These are phyloP conservation scores for Drosophila oshimai DNA, from an alignment of 1,140 invertebrate genomes.

Conservation along the genomic window DNA sequence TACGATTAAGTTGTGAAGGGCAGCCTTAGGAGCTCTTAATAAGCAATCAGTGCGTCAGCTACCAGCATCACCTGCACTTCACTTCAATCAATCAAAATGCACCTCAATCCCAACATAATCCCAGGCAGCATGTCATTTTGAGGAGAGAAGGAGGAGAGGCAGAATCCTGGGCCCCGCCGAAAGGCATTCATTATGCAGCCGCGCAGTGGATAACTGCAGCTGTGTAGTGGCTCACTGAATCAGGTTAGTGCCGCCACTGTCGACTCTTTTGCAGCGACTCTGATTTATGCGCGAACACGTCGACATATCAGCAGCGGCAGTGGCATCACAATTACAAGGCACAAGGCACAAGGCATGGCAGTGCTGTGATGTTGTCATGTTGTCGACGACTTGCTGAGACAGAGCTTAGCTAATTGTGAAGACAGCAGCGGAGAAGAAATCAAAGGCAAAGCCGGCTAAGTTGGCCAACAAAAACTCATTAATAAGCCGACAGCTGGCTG, in stretches of 20 bases:
- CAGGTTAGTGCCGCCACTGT: background rate
- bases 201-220: conserved; percentile 22
- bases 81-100: conserved; percentile 56
- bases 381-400: conserved; percentile 44
- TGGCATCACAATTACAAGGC: no score
- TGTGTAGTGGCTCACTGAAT: conserved; percentile 12
- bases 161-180: background rate
- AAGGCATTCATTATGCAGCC: conserved; percentile 42
- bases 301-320: no score
- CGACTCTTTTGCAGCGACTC: conserved; percentile 18
- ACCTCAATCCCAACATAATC: conserved; percentile 43
- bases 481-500: conserved; percentile 59
- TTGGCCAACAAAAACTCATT: conserved; percentile 66
- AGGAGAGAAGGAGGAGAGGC: background rate
- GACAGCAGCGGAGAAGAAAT: conserved; percentile 28
- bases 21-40: conserved; percentile 13
- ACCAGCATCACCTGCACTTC: conserved; percentile 15
- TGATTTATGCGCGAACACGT: conserved; percentile 69
- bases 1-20: no score
- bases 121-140: conserved; percentile 10
- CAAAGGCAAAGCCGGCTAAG: conserved; percentile 32
- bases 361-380: conserved; percentile 38
- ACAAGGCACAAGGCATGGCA: background rate
- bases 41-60: conserved; percentile 23
- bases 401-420: conserved; percentile 42